Base-by-base conservation (phyloP, 2,888 invertebrate species). In the Diplazon laetatorius region DNA sequence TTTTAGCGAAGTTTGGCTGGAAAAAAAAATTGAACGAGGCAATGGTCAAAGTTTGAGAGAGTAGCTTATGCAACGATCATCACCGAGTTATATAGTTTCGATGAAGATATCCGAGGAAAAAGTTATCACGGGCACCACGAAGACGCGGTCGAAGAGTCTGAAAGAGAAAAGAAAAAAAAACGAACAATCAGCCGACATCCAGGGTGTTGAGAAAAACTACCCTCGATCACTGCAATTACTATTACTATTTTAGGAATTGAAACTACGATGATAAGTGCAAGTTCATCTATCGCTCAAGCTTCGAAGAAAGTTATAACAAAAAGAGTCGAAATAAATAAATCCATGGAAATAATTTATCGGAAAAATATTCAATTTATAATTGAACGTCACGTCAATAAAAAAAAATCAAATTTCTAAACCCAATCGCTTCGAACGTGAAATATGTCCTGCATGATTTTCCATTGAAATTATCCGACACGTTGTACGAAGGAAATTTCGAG, bases 11-110 rank as follows among this genome's bases (percentile, higher is more conserved):
- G n/a, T n/a, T n/a, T 37, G 12, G 16, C 20, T 14, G 35, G 42
- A 2, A 63, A 75, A 62, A 44, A 57, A 12, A 6, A 14, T 37
- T 9, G 52, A 57, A 57, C 25, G 44, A n/a, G n/a, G n/a, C n/a
- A n/a, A n/a, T n/a, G 16, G 25, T 76, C 30, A 71, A 46, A 66
- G 48, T 57, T 30, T 57, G 65, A 75, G 72, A 60, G 63, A 68
- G n/a, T n/a, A 75, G 70, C 68, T 77, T 39, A 12, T 20, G 37
- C 59, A 25, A 16, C 78, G 80, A 83, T 81, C 77, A 80, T 80
- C 66, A 62, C 82, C 82, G 83, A 88, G 87, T 89, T 89, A 89
- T 88, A n/a, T n/a, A 89, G 87, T 89, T 89, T 89, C 88, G 89
- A 89, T 89, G 89, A 89, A 89, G 87, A 88, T 86, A 84, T 85